These are phyloP conservation scores for Gymnogyps californianus DNA, from an alignment of 2,113 vertebrate species.

Conservation along the genomic window DNA sequence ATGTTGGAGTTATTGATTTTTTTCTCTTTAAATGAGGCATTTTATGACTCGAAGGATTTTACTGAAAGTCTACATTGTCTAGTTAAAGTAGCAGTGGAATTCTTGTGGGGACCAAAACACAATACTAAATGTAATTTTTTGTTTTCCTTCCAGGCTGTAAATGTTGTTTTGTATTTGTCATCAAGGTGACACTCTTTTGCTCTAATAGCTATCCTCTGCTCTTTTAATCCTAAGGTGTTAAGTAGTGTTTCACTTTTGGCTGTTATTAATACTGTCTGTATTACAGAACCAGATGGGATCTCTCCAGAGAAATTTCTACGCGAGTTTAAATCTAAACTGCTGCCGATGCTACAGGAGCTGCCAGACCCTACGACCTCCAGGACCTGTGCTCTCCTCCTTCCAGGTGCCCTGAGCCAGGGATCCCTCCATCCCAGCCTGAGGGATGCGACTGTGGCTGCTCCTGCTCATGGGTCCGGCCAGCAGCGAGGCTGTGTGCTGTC, in stretches of 20 bases:
- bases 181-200: not conserved
- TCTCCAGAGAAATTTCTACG: not conserved
- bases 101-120: not conserved
- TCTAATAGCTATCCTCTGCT: not conserved
- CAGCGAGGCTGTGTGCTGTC: no score
- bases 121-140: not conserved
- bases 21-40: conserved; percentile 7
- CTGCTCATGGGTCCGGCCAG: accelerated
- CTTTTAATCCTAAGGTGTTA: not conserved
- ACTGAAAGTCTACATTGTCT: not conserved
- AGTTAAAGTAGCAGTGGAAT: not conserved
- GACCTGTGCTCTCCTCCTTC: not conserved
- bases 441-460: not conserved
- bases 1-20: not conserved
- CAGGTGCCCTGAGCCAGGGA: not conserved
- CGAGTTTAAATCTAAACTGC: not conserved
- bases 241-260: not conserved
- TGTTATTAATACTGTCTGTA: not conserved
- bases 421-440: accelerated
- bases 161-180: not conserved
- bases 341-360: not conserved
- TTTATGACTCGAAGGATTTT: conserved; percentile 23
- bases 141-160: not conserved
- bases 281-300: not conserved
- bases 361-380: not conserved